Evolutionary conservation across 2,888 invertebrate species (phyloP).

Genomic region (Dascillus cervinus): DNA sequence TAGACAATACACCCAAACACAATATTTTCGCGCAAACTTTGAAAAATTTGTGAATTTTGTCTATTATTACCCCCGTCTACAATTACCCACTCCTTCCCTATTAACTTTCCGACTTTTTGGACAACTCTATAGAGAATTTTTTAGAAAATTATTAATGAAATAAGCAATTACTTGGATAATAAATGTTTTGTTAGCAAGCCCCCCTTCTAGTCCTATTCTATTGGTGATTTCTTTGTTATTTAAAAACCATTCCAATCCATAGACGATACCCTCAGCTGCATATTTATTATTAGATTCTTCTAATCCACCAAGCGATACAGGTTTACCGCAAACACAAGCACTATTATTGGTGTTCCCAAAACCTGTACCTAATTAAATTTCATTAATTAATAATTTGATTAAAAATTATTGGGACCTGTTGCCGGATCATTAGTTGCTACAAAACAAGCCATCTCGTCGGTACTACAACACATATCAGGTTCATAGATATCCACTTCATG

Average conservation of each 20-base stretch:
- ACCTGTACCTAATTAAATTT: neutral
- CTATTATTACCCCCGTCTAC: too few species aligned
- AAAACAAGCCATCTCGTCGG: constrained; percentile 32
- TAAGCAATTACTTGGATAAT: constrained; percentile 35
- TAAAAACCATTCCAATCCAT: constrained; percentile 28
- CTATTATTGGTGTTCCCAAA: constrained; percentile 2
- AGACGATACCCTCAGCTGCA: constrained; percentile 27
- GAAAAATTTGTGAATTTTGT: too few species aligned
- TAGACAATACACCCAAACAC: too few species aligned
- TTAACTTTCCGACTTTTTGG: too few species aligned
- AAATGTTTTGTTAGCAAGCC: constrained; percentile 32
- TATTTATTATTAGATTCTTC: constrained; percentile 26
- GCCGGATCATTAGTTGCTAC: constrained; percentile 9
- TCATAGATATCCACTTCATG: constrained; percentile 28
- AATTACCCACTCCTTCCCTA: too few species aligned
- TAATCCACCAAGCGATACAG: constrained; percentile 27
- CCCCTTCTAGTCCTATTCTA: constrained; percentile 22
- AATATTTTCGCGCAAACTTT: too few species aligned
- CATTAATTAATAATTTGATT: too few species aligned
- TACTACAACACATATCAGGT: constrained; percentile 32
- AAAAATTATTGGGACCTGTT: too few species aligned
- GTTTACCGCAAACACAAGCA: constrained; percentile 26
- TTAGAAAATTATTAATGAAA: too few species aligned
- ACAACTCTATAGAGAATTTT: too few species aligned
- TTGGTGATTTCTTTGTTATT: constrained; percentile 26